Conservation (phyloP, 1,140 invertebrate genomes). For the Brachionus manjavacas region DNA sequence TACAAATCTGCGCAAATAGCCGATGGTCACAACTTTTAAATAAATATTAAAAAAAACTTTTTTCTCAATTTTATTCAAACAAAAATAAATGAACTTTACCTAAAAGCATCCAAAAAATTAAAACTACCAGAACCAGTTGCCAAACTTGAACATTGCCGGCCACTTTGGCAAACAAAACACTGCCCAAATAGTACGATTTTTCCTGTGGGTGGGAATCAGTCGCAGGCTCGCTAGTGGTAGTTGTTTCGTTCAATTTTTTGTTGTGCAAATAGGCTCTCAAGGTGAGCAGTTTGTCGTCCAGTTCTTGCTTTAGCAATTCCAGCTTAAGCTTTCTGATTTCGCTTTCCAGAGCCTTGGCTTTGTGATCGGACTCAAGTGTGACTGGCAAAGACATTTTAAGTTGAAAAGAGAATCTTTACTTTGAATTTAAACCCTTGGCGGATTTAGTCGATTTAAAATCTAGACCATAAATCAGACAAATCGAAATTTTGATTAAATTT, state of each 20-base stretch:
- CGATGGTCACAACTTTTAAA: neutral
- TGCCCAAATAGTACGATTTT: neutral
- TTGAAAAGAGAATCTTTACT: neutral
- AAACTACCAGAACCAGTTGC: neutral
- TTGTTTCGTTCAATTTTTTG: neutral
- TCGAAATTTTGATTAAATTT: neutral
- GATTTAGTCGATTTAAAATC: slow-evolving; percentile 6
- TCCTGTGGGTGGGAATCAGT: neutral
- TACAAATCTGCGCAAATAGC: neutral
- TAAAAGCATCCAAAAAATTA: slow-evolving; percentile 7
- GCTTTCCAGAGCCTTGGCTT: neutral
- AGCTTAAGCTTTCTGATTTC: slow-evolving; percentile 1
- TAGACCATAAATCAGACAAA: slow-evolving; percentile 19
- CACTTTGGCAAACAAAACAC: slow-evolving; percentile 2
- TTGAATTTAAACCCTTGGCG: neutral
- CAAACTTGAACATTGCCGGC: slow-evolving; percentile 24
- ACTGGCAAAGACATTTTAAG: neutral
- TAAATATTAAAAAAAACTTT: neutral
- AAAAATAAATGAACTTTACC: neutral
- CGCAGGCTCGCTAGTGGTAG: neutral
- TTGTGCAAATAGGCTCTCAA: neutral
- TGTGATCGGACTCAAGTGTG: neutral
- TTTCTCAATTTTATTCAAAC: too few species aligned
- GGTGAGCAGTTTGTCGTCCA: slow-evolving; percentile 11
- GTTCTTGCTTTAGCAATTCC: neutral